Evolutionary conservation across 2,113 vertebrate species (phyloP), one percentile per base, ranked within the genome.

Genomic region (Chlorocebus sabaeus): DNA sequence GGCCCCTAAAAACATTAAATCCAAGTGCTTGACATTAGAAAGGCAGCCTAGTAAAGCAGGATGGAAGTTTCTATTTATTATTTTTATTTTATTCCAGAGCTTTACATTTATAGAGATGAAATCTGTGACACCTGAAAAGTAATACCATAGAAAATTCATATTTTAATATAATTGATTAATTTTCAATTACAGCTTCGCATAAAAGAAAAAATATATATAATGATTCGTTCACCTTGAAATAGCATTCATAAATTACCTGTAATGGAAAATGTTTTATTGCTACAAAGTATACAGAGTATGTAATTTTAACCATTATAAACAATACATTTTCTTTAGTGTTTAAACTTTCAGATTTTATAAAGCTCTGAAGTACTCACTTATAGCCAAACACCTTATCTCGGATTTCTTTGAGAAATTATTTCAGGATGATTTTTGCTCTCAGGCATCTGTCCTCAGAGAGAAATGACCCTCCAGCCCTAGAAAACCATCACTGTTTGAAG

Each of bases 271-370:
- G 38, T 67, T 89, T 89, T 43, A 89, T 61, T 93, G 30, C 67
- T 93, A 73, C 68, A 67, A 85, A 32, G 67, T 72, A 89, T 61
- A 88, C 13, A 90, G 10, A 89, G 30, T 73, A 79, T 8, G 52
- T 84, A 32, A 96, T 84, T 91, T 93, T 95, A 82, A 94, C 73
- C 45, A 82, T 86, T 55, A 48, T n/a, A 89, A 91, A 87, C 45
- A 92, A 89, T 75, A 10, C 18, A 64, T 86, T 97, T 59, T 90
- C 17, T 45, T 23, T 45, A 25, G 30, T 72, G 52, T 73, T 97
- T 93, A 96, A 72, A 76, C 52, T 79, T 92, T 87, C 61, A 70
- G 13, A 48, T 91, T 97, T 94, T 95, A 83, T 30, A 86, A 82
- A 92, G 32, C 3, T 59, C 72, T 83, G 57, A 95, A 86, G 30